Evolutionary conservation across 2,888 invertebrate species (phyloP), one percentile per base, ranked within the genome.

Genomic region (Oithona nana): DNA sequence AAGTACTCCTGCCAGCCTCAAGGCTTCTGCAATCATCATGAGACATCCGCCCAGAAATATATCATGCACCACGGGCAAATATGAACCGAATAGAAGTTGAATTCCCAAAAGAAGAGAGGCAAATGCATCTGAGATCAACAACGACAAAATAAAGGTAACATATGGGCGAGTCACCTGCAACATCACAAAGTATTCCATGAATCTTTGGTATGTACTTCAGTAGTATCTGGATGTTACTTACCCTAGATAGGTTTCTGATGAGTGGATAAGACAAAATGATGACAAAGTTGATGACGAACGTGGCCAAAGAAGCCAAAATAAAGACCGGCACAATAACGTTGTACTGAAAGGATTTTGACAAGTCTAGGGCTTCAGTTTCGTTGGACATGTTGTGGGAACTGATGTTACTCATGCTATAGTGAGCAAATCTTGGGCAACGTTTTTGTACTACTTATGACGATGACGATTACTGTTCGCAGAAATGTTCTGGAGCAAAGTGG

Each of bases 91-190:
- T 16, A 54, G 54, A 20, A 54, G 54, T 54, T 54, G 54, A 22
- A 54, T 24, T 6, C 54, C 54, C 26, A 54, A 24, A 26, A 54
- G 54, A 3, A 54, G 54, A 2, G 54, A 54, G 6, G 54, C 54
- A 54, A 54, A 54, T 24, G 54, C 54, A 54, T 54, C 54, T 16
- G 54, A 54, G 26, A 54, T 22, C 54, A 54, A 20, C 11, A 54
- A 26, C 24, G 54, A 54, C 6, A 54, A 26, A 20, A 54, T 26
- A 11, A 54, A 54, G 13, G 26, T 54, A 20, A 54, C 6, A 11
- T 54, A 54, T 22, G 54, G 54, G 3, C 26, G 22, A 4, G 54
- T 54, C 54, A 54, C 26, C 54, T 54, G 26, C 16, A 39, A 16
- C 20, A 54, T 24, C 2, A 2, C 20, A 54, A 24, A 24, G 54